Evolutionary conservation across 2,113 vertebrate species (phyloP).

Genomic region (Electrona antarctica): DNA sequence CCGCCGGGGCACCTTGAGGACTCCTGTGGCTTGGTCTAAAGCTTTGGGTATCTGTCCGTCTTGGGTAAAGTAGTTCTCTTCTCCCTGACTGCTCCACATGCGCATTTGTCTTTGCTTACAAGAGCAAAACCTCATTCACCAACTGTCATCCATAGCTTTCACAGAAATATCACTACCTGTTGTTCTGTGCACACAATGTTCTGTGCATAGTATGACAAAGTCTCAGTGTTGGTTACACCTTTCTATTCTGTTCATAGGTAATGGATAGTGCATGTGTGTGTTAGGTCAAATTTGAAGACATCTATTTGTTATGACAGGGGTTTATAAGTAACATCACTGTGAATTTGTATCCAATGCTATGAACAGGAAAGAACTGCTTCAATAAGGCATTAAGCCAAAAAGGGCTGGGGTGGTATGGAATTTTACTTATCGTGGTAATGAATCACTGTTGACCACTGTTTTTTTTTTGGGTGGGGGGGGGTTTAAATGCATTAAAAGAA

Average conservation of each 20-base stretch:
- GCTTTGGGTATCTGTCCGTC: conserved; percentile 93
- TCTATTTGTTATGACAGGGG: no score
- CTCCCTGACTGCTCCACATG: conserved; percentile 66
- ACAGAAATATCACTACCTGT: conserved; percentile 67
- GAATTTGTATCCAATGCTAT: no score
- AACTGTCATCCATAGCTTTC: conserved; percentile 71
- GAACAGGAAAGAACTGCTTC: no score
- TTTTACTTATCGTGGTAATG: no score
- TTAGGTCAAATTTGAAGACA: background rate
- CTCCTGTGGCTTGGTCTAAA: conserved; percentile 98
- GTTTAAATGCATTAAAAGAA: no score
- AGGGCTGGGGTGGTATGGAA: no score
- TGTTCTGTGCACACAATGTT: conserved; percentile 2
- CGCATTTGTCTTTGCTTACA: conserved; percentile 59
- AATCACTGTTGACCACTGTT: no score
- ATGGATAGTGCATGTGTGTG: conserved; percentile 43
- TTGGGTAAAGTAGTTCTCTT: conserved; percentile 79
- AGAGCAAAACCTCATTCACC: conserved; percentile 67
- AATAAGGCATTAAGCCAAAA: no score
- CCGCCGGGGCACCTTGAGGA: conserved; percentile 93
- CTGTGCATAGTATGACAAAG: background rate
- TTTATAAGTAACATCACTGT: no score
- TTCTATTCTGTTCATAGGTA: background rate
- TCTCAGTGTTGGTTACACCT: background rate
- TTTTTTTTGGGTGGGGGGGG: no score